Conservation (phyloP, 2,113 vertebrate genomes). For the Anolis carolinensis region DNA sequence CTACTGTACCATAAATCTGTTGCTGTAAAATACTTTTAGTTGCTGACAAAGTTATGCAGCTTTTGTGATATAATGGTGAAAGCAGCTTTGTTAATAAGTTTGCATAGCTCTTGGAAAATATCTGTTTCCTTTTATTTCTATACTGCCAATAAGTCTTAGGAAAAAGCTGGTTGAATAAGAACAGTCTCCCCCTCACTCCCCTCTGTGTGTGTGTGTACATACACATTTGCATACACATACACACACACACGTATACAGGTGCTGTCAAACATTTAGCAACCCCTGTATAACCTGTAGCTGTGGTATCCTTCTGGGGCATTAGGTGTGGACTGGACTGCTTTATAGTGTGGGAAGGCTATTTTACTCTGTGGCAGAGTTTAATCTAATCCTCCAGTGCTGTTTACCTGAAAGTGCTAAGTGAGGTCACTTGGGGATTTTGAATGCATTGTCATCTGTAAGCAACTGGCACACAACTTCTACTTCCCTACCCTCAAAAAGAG, state of each 20-base stretch:
- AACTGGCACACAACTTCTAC: too few species aligned
- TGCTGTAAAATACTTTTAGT: slow-evolving; percentile 30
- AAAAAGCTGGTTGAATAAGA: slow-evolving; percentile 30
- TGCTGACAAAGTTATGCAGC: slow-evolving; percentile 37
- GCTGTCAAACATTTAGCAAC: not conserved
- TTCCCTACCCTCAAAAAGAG: too few species aligned
- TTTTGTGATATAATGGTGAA: slow-evolving; percentile 59
- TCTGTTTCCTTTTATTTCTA: slow-evolving; percentile 64
- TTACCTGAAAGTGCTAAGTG: not conserved
- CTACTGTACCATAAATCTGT: slow-evolving; percentile 7
- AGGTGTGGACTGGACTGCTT: too few species aligned
- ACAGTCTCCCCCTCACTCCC: not conserved
- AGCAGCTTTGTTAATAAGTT: slow-evolving; percentile 61
- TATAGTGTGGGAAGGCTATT: not conserved
- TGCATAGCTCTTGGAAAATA: slow-evolving; percentile 60
- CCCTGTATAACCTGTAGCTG: too few species aligned
- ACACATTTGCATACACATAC: too few species aligned
- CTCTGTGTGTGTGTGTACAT: too few species aligned
- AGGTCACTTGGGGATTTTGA: not conserved
- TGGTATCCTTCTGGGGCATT: not conserved
- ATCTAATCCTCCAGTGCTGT: not conserved
- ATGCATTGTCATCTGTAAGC: not conserved
- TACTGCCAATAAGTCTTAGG: slow-evolving; percentile 58
- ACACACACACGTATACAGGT: not conserved
- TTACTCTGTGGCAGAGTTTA: too few species aligned